phyloP scores from a whole-genome alignment of 2,888 invertebrate genomes.

The Microchrysa polita region DNA sequence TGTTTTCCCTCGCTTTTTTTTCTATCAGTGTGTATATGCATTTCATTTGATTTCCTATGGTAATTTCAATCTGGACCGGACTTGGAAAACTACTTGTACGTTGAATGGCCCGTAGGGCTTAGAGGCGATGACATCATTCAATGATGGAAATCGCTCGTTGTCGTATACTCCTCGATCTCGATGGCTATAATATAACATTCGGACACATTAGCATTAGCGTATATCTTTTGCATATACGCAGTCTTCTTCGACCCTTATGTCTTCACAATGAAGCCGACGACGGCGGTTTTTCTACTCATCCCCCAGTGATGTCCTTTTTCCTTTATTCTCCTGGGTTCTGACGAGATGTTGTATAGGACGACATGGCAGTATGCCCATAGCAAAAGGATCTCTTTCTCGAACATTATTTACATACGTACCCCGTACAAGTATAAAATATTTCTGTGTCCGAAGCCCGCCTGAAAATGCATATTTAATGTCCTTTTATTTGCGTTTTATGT shows the following conservation, averaged over 20 bases:
- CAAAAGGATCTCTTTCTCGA: not conserved
- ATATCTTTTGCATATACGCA: conserved; percentile 39
- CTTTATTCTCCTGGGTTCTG: conserved; percentile 22
- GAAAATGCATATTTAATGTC: conserved; percentile 55
- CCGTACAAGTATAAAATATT: conserved; percentile 35
- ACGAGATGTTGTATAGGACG: too few species aligned
- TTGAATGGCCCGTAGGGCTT: conserved; percentile 38
- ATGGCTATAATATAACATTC: too few species aligned
- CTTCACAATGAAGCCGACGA: too few species aligned
- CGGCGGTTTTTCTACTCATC: conserved; percentile 40
- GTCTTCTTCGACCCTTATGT: conserved; percentile 33
- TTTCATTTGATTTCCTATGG: conserved; percentile 37
- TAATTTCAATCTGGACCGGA: conserved; percentile 44
- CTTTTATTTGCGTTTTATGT: conserved; percentile 53
- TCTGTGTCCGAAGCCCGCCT: conserved; percentile 46
- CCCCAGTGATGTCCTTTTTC: conserved; percentile 39
- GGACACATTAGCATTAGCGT: too few species aligned
- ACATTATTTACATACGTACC: conserved; percentile 27
- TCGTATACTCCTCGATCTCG: conserved; percentile 22
- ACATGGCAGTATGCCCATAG: not conserved
- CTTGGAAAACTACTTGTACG: conserved; percentile 35
- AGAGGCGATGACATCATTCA: conserved; percentile 46
- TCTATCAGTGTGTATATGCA: too few species aligned
- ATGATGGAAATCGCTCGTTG: conserved; percentile 46
- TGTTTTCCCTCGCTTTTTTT: too few species aligned